These are phyloP conservation scores for Coregonus suidteri DNA, from an alignment of 2,797 vertebrate species.

Conservation along the genomic window DNA sequence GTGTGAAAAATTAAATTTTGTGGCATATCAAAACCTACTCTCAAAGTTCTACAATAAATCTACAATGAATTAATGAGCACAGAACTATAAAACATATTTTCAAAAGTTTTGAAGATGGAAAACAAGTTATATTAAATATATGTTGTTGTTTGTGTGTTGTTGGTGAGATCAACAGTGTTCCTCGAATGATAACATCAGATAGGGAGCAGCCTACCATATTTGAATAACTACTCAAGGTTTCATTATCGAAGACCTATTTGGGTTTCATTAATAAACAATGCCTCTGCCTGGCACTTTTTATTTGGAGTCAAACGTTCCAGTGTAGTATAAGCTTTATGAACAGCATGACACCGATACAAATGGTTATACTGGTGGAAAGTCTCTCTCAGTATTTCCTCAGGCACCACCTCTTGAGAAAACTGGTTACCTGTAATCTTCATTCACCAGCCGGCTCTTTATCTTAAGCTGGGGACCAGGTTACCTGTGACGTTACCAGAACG, in stretches of 20 bases:
- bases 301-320: slow-evolving; percentile 3
- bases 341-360: not conserved
- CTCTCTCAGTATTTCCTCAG: not conserved
- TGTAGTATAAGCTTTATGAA: not conserved
- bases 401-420: not conserved
- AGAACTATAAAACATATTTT: not conserved
- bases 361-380: not conserved
- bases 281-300: not conserved
- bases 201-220: not conserved
- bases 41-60: not conserved
- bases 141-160: too few relatives aligned
- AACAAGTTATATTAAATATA: too few relatives aligned
- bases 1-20: not conserved
- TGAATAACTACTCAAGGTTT: not conserved
- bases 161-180: not conserved
- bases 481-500: not conserved
- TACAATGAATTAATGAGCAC: not conserved
- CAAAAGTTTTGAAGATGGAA: not conserved
- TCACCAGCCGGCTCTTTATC: not conserved
- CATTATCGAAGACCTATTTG: not conserved
- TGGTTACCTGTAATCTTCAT: not conserved
- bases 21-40: not conserved
- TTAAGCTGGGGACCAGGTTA: not conserved
- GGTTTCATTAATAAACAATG: not conserved
- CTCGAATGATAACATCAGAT: not conserved